These are phyloP conservation scores for Dichetophora obliterata DNA, from an alignment of 2,888 invertebrate genomes.

Conservation along the genomic window DNA sequence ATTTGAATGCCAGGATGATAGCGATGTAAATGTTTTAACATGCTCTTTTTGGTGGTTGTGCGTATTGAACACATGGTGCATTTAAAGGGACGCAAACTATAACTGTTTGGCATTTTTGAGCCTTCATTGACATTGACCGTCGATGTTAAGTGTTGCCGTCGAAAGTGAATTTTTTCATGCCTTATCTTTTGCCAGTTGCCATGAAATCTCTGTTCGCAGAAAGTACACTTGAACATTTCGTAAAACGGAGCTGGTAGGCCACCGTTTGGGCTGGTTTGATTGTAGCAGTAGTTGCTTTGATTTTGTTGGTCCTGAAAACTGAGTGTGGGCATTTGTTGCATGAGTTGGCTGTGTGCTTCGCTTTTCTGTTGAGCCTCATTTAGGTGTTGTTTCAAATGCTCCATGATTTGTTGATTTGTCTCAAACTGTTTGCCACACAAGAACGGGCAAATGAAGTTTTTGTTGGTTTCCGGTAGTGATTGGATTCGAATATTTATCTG, in stretches of 20 bases:
- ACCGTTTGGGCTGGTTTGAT: not conserved
- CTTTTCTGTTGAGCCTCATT: not conserved
- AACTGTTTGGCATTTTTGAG: not conserved
- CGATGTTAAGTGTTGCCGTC: not conserved
- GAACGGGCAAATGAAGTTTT: not conserved
- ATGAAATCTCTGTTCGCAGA: slow-evolving; percentile 11
- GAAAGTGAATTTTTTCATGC: not conserved
- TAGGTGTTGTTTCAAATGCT: not conserved
- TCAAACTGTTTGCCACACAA: not conserved
- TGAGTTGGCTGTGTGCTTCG: too few species aligned
- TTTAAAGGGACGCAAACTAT: not conserved
- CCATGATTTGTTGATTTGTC: not conserved
- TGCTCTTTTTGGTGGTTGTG: not conserved
- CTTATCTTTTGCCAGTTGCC: not conserved
- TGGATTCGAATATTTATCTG: not conserved
- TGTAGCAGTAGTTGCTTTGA: not conserved
- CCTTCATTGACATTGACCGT: not conserved
- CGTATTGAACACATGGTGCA: not conserved
- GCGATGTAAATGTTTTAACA: not conserved
- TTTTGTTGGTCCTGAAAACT: not conserved
- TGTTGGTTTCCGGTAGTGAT: not conserved
- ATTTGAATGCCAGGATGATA: not conserved
- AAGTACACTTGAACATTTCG: not conserved
- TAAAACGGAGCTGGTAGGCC: too few species aligned
- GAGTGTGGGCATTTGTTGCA: too few species aligned